Conservation (phyloP, 2,888 invertebrate species). For the Acanthosepion lycidas region DNA sequence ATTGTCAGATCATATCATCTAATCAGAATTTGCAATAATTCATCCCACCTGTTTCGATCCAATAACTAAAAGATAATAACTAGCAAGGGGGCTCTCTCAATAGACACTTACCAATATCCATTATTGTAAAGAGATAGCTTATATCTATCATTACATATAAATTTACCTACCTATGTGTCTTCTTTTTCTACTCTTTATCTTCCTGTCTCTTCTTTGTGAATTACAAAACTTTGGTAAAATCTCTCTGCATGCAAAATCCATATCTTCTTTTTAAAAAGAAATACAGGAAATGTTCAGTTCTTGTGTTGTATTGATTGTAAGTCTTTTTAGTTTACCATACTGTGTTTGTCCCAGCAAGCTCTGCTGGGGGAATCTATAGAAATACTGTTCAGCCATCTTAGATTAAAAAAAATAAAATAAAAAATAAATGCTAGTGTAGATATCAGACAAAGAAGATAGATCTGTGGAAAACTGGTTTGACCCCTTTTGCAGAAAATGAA, state of each 20-base stretch:
- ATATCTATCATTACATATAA: neutral
- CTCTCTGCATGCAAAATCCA: neutral
- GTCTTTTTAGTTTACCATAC: conserved; percentile 33
- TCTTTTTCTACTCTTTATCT: neutral
- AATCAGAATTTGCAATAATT: conserved; percentile 33
- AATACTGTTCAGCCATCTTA: neutral
- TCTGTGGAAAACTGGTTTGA: neutral
- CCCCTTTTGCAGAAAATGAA: neutral
- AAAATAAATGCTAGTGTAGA: neutral
- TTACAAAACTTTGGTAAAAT: neutral
- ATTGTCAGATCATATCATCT: conserved; percentile 33
- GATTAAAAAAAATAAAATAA: neutral
- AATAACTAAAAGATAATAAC: neutral
- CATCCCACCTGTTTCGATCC: neutral
- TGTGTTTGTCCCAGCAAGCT: neutral
- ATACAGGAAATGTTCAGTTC: conserved; percentile 21
- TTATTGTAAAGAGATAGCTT: neutral
- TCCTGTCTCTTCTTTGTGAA: neutral
- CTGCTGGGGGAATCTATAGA: conserved; percentile 33
- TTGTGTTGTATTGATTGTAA: conserved; percentile 11
- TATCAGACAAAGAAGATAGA: conserved; percentile 20
- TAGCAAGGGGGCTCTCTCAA: neutral
- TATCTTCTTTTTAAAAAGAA: conserved; percentile 24
- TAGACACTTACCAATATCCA: conserved; percentile 23
- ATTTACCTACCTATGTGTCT: neutral